A percentile compares a stretch with the other conserved stretches of the same genome.
phyloP scores from a whole-genome alignment of 2,888 invertebrate genomes.

The Drosophila kuntzei region DNA sequence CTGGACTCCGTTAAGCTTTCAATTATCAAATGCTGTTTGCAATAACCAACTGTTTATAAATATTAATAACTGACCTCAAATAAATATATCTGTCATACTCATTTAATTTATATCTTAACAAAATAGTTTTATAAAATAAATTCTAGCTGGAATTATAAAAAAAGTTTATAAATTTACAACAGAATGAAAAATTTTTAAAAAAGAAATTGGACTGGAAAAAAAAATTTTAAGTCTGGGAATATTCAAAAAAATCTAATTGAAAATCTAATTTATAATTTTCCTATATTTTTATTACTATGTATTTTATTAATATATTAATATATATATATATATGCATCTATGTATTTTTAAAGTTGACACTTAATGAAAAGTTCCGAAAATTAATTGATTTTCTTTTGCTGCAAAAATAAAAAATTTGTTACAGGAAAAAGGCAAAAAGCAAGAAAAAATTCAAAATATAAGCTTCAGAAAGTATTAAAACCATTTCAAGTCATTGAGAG shows the following conservation, averaged over 20 bases:
- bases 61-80: neutral
- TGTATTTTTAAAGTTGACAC: neutral
- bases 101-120: no score
- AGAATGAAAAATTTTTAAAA: neutral
- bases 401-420: neutral
- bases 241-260: neutral
- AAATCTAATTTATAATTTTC: neutral
- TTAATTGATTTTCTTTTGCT: neutral
- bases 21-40: neutral
- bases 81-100: no score
- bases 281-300: neutral
- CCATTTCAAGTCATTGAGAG: slow-evolving; percentile 11
- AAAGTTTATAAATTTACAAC: no score
- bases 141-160: no score
- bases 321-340: no score
- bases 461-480: slow-evolving; percentile 15
- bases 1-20: neutral
- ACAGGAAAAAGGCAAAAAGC: neutral
- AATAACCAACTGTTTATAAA: neutral
- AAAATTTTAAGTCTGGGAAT: neutral
- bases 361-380: neutral
- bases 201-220: neutral
- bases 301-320: no score
- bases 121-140: no score
- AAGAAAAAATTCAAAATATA: neutral